Conservation (phyloP, 2,797 vertebrate species). For the Antennarius maculatus region DNA sequence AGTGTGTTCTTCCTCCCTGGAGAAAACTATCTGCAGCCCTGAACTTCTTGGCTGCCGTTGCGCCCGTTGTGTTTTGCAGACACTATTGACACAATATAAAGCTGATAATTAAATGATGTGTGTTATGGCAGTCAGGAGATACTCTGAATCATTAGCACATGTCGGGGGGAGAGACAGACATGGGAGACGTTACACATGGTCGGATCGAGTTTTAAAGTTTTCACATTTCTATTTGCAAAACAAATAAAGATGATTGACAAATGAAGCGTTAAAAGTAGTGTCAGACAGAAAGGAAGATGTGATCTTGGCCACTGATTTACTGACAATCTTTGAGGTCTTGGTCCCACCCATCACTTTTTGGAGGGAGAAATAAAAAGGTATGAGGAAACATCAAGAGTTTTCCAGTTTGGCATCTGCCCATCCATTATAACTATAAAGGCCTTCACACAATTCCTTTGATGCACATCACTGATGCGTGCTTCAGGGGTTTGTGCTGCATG, state of each 20-base stretch:
- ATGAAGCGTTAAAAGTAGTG: slow-evolving; percentile 65
- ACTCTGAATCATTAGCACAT: slow-evolving; percentile 83
- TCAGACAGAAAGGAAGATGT: slow-evolving; percentile 54
- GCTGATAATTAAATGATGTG: slow-evolving; percentile 85
- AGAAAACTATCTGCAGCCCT: slow-evolving; percentile 66
- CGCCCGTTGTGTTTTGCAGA: slow-evolving; percentile 67
- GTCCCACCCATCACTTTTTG: slow-evolving; percentile 65
- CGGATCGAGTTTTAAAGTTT: slow-evolving; percentile 56
- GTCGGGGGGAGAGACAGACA: slow-evolving; percentile 48
- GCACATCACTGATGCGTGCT: slow-evolving; percentile 67
- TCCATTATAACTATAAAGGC: slow-evolving; percentile 71
- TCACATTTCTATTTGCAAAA: slow-evolving; percentile 43
- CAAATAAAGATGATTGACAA: slow-evolving; percentile 66
- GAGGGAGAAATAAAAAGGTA: slow-evolving; percentile 64
- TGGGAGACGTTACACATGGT: slow-evolving; percentile 39
- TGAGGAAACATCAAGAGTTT: slow-evolving; percentile 65
- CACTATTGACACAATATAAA: slow-evolving; percentile 81
- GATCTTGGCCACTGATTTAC: slow-evolving; percentile 55
- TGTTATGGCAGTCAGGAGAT: slow-evolving; percentile 77
- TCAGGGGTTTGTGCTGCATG: slow-evolving; percentile 58
- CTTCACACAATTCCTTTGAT: slow-evolving; percentile 71
- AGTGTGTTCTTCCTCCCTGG: slow-evolving; percentile 65
- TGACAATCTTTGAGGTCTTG: slow-evolving; percentile 57
- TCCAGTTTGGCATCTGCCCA: slow-evolving; percentile 68
- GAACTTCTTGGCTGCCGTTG: slow-evolving; percentile 66